Evolutionary conservation across 2,888 invertebrate species (phyloP), one percentile per base, ranked within the genome.

Genomic region (Papilio elwesi): DNA sequence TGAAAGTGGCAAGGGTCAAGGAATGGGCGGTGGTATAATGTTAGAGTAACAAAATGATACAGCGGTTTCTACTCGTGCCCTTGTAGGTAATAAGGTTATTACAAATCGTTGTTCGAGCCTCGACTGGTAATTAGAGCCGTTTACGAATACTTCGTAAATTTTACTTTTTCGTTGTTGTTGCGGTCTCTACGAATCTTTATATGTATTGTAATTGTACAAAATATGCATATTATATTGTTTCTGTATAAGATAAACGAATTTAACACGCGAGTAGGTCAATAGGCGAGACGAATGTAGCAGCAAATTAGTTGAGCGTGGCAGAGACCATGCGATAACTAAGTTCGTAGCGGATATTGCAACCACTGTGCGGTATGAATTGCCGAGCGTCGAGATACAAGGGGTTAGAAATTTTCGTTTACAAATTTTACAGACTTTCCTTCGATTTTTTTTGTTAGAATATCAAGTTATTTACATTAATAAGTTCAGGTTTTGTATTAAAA

Each of bases 341-440:
- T 87, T 87, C 75, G 73, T 75, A 38, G 66, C 78, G 83, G 85
- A 87, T 85, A 87, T 87, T 87, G 87, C 86, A 83, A 83, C 81
- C 80, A 78, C 78, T 79, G 78, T 78, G 73, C 43, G 66, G 73
- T 52, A 12, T 26, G 16, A 53, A 36, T 49, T 55, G 51, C 62
- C 49, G 79, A 81, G 80, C 73, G 77, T 79, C 70, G 48, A 57
- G 16, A 48, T 63, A 48, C 48, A 48, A 16, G 48, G 13, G 13
- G 57, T 11, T 57, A 38, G 13, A 57, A 38, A 38, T 36, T 13
- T n/a, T 36, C 13, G 12, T 57, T 13, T 16, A 53, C 11, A 53
- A 16, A 53, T 15, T 52, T 15, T 2, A 52, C 51, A 52, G n/a
- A 15, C 6, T 11, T 3, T 43, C 6, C 9, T 43, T 43, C 43